phyloP scores from a whole-genome alignment of 2,888 invertebrate species.

The Clepsis dumicolana region DNA sequence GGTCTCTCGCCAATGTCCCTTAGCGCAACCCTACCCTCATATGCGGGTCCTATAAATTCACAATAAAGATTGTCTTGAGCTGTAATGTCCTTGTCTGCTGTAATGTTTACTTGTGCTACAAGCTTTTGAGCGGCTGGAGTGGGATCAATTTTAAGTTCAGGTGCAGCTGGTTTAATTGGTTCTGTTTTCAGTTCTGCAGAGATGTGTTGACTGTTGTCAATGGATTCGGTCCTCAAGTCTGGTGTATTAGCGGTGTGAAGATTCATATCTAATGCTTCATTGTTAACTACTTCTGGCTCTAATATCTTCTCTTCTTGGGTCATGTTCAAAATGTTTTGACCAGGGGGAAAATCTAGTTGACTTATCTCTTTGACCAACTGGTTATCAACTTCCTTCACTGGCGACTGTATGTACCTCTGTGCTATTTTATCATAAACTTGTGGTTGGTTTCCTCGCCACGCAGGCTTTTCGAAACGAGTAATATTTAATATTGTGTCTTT shows the following conservation, averaged over 20 bases:
- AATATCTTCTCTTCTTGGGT: background rate
- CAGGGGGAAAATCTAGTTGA: background rate
- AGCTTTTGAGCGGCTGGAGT: background rate
- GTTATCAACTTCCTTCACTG: background rate
- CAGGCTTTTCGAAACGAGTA: background rate
- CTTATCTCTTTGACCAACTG: background rate
- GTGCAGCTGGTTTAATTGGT: background rate
- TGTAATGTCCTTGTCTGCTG: background rate
- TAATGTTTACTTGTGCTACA: background rate
- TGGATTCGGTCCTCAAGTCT: background rate
- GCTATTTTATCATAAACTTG: slow-evolving; percentile 4
- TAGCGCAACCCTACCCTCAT: background rate
- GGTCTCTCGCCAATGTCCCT: background rate
- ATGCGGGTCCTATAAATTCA: background rate
- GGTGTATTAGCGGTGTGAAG: background rate
- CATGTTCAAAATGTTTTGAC: background rate
- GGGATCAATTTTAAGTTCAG: background rate
- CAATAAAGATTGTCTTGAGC: background rate
- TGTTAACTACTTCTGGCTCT: background rate
- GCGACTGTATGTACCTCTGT: background rate
- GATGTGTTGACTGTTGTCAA: background rate
- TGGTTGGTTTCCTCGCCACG: background rate
- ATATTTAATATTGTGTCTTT: background rate
- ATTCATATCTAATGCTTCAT: background rate
- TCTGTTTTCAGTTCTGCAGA: background rate